Percentiles rank a stretch among this genome's conserved stretches.
phyloP scores from a whole-genome alignment of 2,113 vertebrate genomes.

The Poeciliopsis turrubarensis region DNA sequence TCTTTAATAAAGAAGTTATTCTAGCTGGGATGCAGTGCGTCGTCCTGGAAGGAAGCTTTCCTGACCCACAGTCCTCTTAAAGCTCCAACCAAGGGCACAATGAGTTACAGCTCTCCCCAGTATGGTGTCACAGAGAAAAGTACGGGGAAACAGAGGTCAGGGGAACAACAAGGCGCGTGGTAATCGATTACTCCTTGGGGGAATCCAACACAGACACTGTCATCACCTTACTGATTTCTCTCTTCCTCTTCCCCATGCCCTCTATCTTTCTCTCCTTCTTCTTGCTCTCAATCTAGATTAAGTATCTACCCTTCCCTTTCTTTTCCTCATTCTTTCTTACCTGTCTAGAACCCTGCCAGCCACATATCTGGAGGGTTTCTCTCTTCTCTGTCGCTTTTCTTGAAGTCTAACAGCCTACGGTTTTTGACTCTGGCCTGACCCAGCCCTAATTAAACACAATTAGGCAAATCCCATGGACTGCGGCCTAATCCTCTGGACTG shows the following conservation, averaged over 20 bases:
- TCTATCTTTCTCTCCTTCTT: constrained; percentile 40
- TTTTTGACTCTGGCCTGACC: constrained; percentile 64
- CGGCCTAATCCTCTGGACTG: constrained; percentile 75
- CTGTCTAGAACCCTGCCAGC: constrained; percentile 37
- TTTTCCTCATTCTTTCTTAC: constrained; percentile 23
- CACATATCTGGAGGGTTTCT: constrained; percentile 48
- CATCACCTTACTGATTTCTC: constrained; percentile 51
- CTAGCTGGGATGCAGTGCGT: constrained; percentile 66
- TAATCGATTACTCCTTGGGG: constrained; percentile 76
- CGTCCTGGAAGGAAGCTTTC: constrained; percentile 69
- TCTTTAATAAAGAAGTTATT: constrained; percentile 72
- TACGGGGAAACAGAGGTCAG: constrained; percentile 63
- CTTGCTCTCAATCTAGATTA: constrained; percentile 41
- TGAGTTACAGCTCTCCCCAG: constrained; percentile 68
- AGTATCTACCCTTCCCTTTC: constrained; percentile 22
- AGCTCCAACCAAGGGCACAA: constrained; percentile 66
- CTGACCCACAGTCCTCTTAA: constrained; percentile 74
- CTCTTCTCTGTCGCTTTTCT: constrained; percentile 48
- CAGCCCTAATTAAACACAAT: constrained; percentile 81
- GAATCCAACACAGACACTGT: constrained; percentile 62
- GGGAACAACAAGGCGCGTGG: constrained; percentile 63
- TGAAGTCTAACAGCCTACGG: constrained; percentile 53
- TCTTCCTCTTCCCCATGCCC: constrained; percentile 56
- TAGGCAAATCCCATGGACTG: constrained; percentile 79
- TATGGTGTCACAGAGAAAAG: constrained; percentile 69